phyloP scores from a whole-genome alignment of 2,797 vertebrate species.

The Aulostomus chinensis region DNA sequence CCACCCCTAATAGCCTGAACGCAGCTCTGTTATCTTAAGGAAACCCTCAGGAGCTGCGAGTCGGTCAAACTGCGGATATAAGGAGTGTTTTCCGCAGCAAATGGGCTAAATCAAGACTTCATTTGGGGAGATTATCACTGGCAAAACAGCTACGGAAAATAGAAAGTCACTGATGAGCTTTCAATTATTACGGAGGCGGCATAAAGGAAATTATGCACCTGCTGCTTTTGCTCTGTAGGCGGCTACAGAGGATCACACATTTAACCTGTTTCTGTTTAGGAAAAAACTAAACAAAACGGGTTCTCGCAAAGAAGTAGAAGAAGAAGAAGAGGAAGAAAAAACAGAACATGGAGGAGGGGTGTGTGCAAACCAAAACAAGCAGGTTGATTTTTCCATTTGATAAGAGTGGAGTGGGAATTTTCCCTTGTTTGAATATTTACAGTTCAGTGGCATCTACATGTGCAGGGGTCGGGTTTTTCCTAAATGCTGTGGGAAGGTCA shows the following conservation, averaged over 20 bases:
- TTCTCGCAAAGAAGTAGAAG: slow-evolving; percentile 28
- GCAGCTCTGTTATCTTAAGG: slow-evolving; percentile 53
- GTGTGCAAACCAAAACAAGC: slow-evolving; percentile 69
- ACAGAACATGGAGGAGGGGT: slow-evolving; percentile 18
- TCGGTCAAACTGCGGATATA: slow-evolving; percentile 35
- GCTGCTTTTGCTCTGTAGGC: slow-evolving; percentile 16
- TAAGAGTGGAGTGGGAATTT: slow-evolving; percentile 62
- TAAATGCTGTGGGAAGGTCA: slow-evolving; percentile 58
- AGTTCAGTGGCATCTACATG: slow-evolving; percentile 58
- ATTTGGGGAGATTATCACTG: slow-evolving; percentile 28
- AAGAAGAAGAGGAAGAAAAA: slow-evolving; percentile 13
- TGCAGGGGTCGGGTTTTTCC: slow-evolving; percentile 65
- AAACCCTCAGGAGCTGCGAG: slow-evolving; percentile 54
- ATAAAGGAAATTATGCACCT: slow-evolving; percentile 18
- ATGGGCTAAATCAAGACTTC: slow-evolving; percentile 35
- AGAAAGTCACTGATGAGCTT: slow-evolving; percentile 13
- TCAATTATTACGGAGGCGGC: slow-evolving; percentile 20
- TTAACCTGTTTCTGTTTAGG: slow-evolving; percentile 20
- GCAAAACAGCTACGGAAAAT: slow-evolving; percentile 10
- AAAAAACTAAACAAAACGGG: neutral
- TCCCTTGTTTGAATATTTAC: slow-evolving; percentile 71
- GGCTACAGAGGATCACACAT: slow-evolving; percentile 15
- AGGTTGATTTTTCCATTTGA: slow-evolving; percentile 76
- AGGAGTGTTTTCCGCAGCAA: slow-evolving; percentile 36
- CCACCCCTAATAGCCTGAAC: slow-evolving; percentile 57